Conservation (phyloP, 2,888 invertebrate genomes). For the Oxystoma pomonae region DNA sequence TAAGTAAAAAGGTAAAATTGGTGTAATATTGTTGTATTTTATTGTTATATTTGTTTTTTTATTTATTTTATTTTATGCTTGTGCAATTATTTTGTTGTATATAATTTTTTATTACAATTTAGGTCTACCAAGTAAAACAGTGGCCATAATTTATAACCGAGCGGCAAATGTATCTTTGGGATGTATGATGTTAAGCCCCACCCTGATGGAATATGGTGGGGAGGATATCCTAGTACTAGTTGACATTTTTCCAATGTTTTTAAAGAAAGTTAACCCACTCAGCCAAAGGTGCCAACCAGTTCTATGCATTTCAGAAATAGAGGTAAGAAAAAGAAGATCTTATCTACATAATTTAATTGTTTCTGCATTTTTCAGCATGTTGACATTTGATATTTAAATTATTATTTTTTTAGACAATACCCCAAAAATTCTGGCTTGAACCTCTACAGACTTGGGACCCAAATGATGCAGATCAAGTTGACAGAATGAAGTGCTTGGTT, state of each 20-base stretch:
- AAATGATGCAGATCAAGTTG: constrained; percentile 13
- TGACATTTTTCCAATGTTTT: constrained; percentile 18
- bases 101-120: no score
- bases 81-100: no score
- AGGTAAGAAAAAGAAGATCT: no score
- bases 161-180: constrained; percentile 14
- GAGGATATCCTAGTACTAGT: constrained; percentile 16
- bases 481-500: constrained; percentile 10
- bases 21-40: no score
- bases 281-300: constrained; percentile 16
- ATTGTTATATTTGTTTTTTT: no score
- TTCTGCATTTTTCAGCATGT: no score
- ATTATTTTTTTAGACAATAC: constrained; percentile 19
- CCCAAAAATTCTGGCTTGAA: constrained; percentile 25
- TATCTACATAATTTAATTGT: no score
- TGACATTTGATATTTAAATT: background rate
- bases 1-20: no score
- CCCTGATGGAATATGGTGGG: constrained; percentile 17
- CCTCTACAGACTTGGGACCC: constrained; percentile 14
- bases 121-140: constrained; percentile 18
- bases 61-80: no score
- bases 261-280: constrained; percentile 3
- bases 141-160: constrained; percentile 19
- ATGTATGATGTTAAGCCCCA: constrained; percentile 17
- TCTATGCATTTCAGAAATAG: constrained; percentile 21